Conservation (phyloP, 2,888 invertebrate genomes). For the Phanerotoma sp. region DNA sequence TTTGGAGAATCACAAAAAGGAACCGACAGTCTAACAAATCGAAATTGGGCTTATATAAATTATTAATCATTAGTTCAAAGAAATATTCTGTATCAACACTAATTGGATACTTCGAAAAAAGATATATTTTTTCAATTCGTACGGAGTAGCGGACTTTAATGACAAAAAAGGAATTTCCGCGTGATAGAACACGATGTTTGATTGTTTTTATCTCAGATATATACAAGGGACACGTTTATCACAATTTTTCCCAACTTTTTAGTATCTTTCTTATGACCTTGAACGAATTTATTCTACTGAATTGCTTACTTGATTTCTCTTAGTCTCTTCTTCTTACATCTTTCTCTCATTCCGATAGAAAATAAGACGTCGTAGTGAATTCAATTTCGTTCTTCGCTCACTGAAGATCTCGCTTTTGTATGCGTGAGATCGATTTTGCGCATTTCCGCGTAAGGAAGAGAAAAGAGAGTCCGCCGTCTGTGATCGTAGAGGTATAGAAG, state of each 20-base stretch:
- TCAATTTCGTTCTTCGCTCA: conserved; percentile 18
- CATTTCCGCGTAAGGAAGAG: conserved; percentile 28
- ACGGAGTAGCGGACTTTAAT: neutral
- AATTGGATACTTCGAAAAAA: no score
- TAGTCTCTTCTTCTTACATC: conserved; percentile 18
- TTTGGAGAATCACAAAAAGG: no score
- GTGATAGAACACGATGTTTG: neutral
- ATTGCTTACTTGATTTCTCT: conserved; percentile 6
- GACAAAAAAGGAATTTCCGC: neutral
- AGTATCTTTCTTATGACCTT: neutral
- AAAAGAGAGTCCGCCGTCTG: conserved; percentile 22
- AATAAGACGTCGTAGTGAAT: conserved; percentile 26
- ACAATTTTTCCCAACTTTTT: neutral
- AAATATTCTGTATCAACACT: no score
- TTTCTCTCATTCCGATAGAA: conserved; percentile 14
- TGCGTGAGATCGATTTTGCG: conserved; percentile 26
- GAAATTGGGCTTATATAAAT: no score
- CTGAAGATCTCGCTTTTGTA: conserved; percentile 11
- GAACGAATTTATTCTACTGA: conserved; percentile 26
- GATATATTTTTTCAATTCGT: no score
- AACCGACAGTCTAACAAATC: no score
- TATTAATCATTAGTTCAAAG: no score
- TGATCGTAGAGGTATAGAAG: neutral
- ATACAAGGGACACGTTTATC: neutral
- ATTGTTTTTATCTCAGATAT: neutral